Evolutionary conservation across 1,140 invertebrate species (phyloP).

Genomic region (Euura saliciscinereae): DNA sequence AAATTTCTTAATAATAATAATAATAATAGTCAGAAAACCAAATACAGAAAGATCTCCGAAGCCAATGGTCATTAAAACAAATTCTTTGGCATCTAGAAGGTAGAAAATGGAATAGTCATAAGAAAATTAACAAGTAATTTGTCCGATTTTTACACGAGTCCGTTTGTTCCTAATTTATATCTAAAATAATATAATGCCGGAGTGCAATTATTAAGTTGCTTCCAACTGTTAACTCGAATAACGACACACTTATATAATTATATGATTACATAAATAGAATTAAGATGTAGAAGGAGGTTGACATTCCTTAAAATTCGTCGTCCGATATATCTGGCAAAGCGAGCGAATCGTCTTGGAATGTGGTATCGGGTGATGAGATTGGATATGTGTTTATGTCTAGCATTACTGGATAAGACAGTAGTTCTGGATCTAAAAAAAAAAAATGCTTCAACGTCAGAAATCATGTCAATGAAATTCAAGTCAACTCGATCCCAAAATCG

Average conservation of each 20-base stretch:
- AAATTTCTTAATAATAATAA: background rate
- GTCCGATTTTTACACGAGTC: background rate
- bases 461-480: background rate
- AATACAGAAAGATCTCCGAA: background rate
- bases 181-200: background rate
- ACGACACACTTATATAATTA: background rate
- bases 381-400: background rate
- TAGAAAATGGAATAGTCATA: background rate
- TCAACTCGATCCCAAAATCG: background rate
- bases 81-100: background rate
- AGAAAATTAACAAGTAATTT: background rate
- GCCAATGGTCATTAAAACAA: background rate
- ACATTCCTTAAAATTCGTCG: conserved; percentile 10
- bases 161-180: background rate
- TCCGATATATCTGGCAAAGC: conserved; percentile 12
- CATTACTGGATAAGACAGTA: conserved; percentile 3
- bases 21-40: background rate
- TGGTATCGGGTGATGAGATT: background rate
- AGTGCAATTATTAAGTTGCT: background rate
- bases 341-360: background rate
- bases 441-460: background rate
- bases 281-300: background rate
- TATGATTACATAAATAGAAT: background rate
- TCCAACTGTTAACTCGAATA: background rate
- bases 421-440: conserved; percentile 21